Evolutionary conservation across 1,140 invertebrate genomes (phyloP).

Genomic region (Theocolax elegans): DNA sequence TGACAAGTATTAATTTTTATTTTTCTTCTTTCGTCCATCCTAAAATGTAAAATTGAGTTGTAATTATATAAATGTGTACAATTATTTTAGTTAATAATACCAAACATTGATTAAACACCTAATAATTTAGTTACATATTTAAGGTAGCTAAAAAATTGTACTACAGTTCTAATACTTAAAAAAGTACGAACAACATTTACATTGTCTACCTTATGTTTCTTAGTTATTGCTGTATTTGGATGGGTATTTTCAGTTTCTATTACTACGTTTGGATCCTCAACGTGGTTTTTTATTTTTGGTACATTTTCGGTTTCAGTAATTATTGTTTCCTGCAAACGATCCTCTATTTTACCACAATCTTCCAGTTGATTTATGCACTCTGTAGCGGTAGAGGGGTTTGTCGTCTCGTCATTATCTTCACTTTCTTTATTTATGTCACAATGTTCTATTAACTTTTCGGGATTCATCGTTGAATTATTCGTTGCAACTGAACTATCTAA

Average conservation of each 20-base stretch:
- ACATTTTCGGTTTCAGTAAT: background rate
- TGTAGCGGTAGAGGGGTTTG: background rate
- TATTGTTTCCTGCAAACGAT: background rate
- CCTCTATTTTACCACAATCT: background rate
- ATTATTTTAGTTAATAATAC: too few species aligned
- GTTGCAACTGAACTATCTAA: background rate
- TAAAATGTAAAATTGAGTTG: conserved; percentile 5
- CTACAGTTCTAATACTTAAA: background rate
- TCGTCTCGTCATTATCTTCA: background rate
- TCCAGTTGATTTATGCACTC: background rate
- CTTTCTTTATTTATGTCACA: background rate
- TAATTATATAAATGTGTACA: background rate
- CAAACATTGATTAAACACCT: too few species aligned
- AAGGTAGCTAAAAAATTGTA: too few species aligned
- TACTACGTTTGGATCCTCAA: background rate
- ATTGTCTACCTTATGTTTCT: conserved; percentile 15
- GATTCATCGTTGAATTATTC: background rate
- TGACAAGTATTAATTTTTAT: conserved; percentile 9
- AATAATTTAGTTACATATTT: too few species aligned
- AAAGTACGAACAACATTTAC: background rate
- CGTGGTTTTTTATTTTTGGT: background rate
- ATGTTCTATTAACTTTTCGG: background rate
- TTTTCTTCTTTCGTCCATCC: conserved; percentile 32
- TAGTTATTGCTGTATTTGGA: background rate
- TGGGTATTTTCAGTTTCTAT: conserved; percentile 8